These are phyloP conservation scores for Rattus rattus DNA, from an alignment of 2,113 vertebrate genomes.

Conservation along the genomic window DNA sequence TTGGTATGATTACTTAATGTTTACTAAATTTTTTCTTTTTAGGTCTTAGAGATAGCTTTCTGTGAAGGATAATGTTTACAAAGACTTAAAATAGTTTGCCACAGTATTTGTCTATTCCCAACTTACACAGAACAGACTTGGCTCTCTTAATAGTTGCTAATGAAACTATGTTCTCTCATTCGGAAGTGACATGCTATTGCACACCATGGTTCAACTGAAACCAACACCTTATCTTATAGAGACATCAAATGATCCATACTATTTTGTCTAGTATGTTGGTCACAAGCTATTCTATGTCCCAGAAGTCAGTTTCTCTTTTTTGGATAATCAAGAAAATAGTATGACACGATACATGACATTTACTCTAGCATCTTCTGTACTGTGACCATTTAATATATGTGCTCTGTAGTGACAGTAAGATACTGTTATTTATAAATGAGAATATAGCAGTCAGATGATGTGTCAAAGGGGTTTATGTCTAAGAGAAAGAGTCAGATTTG, in stretches of 20 bases:
- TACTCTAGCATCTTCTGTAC: background rate
- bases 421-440: background rate
- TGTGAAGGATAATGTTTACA: background rate
- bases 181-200: background rate
- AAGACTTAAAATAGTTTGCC: background rate
- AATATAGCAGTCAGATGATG: background rate
- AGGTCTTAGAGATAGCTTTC: background rate
- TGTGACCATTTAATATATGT: background rate
- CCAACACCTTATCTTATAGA: background rate
- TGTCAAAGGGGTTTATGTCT: background rate
- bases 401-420: background rate
- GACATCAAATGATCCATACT: background rate
- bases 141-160: background rate
- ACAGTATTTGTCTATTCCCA: background rate
- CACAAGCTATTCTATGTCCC: background rate
- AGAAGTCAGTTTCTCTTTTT: background rate
- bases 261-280: background rate
- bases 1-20: background rate
- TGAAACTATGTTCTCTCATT: background rate
- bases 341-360: background rate
- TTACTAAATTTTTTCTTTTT: background rate
- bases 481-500: background rate
- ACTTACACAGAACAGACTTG: background rate
- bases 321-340: background rate
- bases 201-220: background rate